Evolutionary conservation across 2,888 invertebrate genomes (phyloP).

Genomic region (Tipula lateralis): DNA sequence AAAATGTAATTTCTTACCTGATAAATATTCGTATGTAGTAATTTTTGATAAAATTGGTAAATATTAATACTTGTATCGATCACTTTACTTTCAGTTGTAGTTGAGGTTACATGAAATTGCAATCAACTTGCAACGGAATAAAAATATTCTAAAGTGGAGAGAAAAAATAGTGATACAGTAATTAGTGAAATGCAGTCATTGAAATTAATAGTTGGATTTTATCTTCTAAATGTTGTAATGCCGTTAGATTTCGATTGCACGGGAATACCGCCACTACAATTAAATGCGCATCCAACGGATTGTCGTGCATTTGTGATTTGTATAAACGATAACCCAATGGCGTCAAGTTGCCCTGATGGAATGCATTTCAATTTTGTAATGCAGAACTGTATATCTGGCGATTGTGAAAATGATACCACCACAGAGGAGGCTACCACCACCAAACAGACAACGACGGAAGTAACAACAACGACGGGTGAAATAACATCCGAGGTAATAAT

Average conservation of each 20-base stretch:
- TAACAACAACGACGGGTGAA: background rate
- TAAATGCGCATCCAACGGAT: background rate
- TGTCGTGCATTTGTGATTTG: background rate
- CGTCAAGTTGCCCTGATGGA: background rate
- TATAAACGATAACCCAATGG: background rate
- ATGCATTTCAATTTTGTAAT: background rate
- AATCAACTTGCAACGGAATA: background rate
- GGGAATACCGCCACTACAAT: background rate
- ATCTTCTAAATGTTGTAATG: background rate
- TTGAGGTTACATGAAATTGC: background rate
- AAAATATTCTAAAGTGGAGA: background rate
- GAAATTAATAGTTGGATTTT: background rate
- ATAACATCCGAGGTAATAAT: background rate
- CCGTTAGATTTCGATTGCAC: background rate
- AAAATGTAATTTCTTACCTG: background rate
- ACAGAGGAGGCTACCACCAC: background rate
- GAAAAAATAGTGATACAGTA: too few relatives aligned
- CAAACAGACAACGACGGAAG: background rate
- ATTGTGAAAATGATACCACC: background rate
- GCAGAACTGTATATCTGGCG: background rate
- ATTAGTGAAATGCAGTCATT: background rate
- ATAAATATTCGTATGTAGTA: background rate
- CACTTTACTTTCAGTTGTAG: background rate
- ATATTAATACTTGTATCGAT: background rate
- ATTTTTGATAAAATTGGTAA: background rate